Base-by-base conservation (phyloP, 2,113 vertebrate genomes). In the Gobiocypris rarus region DNA sequence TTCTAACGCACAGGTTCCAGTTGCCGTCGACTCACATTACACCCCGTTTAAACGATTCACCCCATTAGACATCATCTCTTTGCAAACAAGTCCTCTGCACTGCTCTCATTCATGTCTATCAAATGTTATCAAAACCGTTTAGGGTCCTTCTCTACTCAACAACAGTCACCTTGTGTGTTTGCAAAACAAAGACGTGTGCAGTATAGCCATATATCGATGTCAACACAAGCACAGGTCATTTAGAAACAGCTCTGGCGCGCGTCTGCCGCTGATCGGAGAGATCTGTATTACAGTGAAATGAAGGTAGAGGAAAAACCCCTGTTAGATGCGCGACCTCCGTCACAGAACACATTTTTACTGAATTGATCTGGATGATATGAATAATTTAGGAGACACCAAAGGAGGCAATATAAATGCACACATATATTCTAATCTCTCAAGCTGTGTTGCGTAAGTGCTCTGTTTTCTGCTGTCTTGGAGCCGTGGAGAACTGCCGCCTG, bases 341-440 rank as follows among this genome's bases (percentile, higher is more conserved):
- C 89, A 85, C 89, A 65, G 88, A 88, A 89, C 92, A 90, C 89
- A 81, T 86, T 85, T 88, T 90, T 89, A 91, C 91, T 89, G 91
- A 91, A 90, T 85, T 89, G 91, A 92, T 92, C 90, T 89, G 91
- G 91, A 92, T 92, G 91, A 92, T 91, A 94, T 94, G 94, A 94
- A 95, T 95, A 93, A 94, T 95, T 92, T 92, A 95, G 92, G 88
- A 77, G 91, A 92, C 89, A 92, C 87, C 93, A 94, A 94, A 95
- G 91, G 90, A 94, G 93, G 93, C 92, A 93, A 94, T 95, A 94
- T 95, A 95, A 95, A 95, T 94, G 93, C 94, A 95, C 91, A 94
- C 93, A 91, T 93, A 94, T 93, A 93, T 94, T 95, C 91, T 93
- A 92, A 94, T 94, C 92, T 92, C 84, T 86, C 85, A 85, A 85